These are phyloP conservation scores for Lycia hirtaria DNA, from an alignment of 2,888 invertebrate species.

Conservation along the genomic window DNA sequence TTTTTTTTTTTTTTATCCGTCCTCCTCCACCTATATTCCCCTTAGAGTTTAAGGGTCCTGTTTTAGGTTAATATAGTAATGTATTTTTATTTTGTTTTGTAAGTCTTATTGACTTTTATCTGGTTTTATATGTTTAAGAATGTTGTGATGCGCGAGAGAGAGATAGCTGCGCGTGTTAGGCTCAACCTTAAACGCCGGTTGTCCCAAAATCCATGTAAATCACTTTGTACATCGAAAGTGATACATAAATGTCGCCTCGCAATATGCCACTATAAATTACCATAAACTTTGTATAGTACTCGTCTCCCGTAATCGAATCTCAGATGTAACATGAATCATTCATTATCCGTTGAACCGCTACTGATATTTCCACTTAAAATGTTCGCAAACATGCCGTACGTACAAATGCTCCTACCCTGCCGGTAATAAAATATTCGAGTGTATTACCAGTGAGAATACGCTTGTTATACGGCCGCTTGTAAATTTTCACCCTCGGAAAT, in stretches of 20 bases:
- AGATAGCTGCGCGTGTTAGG: too few species aligned
- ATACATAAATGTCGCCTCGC: neutral
- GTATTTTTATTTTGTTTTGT: too few species aligned
- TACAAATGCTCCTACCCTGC: conserved; percentile 16
- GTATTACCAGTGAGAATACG: conserved; percentile 32
- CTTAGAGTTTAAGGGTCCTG: too few species aligned
- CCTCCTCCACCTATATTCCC: too few species aligned
- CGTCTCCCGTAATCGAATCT: conserved; percentile 7
- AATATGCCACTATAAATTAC: neutral
- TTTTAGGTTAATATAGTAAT: too few species aligned
- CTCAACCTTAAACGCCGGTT: too few species aligned
- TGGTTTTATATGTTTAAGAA: too few species aligned
- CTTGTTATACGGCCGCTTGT: conserved; percentile 39
- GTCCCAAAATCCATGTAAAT: too few species aligned
- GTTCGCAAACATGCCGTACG: conserved; percentile 10
- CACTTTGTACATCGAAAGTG: too few species aligned
- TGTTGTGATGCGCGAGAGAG: too few species aligned
- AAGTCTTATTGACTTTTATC: too few species aligned
- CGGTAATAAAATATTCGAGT: conserved; percentile 40
- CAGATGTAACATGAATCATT: conserved; percentile 21
- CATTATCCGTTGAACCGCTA: conserved; percentile 20
- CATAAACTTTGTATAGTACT: conserved; percentile 12
- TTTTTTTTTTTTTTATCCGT: too few species aligned
- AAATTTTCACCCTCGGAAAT: conserved; percentile 42
- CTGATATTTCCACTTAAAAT: conserved; percentile 23